phyloP scores from a whole-genome alignment of 2,888 invertebrate species.

The Chelonus formosanus region DNA sequence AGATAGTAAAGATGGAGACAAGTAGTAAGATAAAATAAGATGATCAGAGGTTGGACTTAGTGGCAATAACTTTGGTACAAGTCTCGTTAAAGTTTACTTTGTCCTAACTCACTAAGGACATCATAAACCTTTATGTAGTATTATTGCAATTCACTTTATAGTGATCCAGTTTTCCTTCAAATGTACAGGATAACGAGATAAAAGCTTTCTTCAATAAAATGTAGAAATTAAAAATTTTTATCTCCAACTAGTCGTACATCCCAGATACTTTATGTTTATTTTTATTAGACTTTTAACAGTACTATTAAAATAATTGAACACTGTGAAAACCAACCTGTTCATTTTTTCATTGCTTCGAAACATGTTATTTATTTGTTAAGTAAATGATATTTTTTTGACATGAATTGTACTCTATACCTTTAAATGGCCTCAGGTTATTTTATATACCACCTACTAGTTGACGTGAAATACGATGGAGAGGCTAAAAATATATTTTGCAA shows the following conservation, averaged over 20 bases:
- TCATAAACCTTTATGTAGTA: slow-evolving; percentile 45
- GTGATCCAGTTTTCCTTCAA: slow-evolving; percentile 2
- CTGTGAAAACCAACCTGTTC: too few relatives aligned
- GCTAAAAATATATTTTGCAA: neutral
- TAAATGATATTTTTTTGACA: too few relatives aligned
- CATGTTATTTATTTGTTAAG: too few relatives aligned
- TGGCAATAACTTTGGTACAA: slow-evolving; percentile 40
- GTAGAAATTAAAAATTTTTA: neutral
- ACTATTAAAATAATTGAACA: too few relatives aligned
- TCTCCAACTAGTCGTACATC: too few relatives aligned
- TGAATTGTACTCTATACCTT: too few relatives aligned
- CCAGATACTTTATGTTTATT: neutral
- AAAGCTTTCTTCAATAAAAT: slow-evolving; percentile 6
- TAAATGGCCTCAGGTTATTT: too few relatives aligned
- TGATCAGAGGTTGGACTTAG: slow-evolving; percentile 17
- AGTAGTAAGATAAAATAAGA: neutral
- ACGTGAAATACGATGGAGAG: too few relatives aligned
- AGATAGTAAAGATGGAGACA: slow-evolving; percentile 4
- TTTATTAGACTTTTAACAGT: neutral
- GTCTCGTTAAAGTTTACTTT: slow-evolving; percentile 46
- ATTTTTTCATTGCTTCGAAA: too few relatives aligned
- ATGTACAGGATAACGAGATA: slow-evolving; percentile 8
- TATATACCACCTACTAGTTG: too few relatives aligned
- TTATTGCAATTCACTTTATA: slow-evolving; percentile 15
- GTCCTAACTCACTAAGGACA: slow-evolving; percentile 35